Conservation (phyloP, 2,113 vertebrate species). For the Chaetodon auriga region DNA sequence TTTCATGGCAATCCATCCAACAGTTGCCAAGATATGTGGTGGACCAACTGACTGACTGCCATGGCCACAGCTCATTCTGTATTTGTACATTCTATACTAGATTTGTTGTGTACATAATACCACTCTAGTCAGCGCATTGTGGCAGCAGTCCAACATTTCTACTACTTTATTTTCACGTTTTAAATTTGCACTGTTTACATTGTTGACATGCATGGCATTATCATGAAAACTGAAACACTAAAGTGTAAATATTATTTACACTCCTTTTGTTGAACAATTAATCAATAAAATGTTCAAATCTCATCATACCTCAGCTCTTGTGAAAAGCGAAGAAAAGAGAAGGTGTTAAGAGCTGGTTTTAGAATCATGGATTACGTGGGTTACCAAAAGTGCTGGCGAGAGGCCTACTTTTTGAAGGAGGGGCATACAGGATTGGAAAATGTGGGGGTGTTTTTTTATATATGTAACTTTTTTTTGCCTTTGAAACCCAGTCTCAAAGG, state of each 20-base stretch:
- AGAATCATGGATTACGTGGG: constrained; percentile 41
- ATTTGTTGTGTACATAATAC: background rate
- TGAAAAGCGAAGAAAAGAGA: constrained; percentile 15
- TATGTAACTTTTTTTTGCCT: constrained; percentile 34
- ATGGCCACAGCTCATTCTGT: background rate
- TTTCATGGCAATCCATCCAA: no score
- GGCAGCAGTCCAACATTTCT: background rate
- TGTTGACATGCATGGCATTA: background rate
- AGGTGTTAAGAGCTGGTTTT: constrained; percentile 15
- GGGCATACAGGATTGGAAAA: constrained; percentile 24
- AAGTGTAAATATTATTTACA: background rate
- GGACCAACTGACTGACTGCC: background rate
- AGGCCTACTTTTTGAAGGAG: constrained; percentile 35
- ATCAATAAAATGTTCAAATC: constrained; percentile 6
- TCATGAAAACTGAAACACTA: background rate
- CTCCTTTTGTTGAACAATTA: background rate
- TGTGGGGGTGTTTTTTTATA: constrained; percentile 23
- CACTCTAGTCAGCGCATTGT: background rate
- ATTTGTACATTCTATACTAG: background rate
- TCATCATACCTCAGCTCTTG: background rate
- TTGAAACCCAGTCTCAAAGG: constrained; percentile 44
- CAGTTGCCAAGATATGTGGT: background rate
- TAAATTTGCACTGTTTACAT: background rate
- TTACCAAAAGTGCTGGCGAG: constrained; percentile 25
- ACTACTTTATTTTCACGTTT: background rate